phyloP scores from a whole-genome alignment of 2,113 vertebrate genomes.

The Triplophysa siluroides region DNA sequence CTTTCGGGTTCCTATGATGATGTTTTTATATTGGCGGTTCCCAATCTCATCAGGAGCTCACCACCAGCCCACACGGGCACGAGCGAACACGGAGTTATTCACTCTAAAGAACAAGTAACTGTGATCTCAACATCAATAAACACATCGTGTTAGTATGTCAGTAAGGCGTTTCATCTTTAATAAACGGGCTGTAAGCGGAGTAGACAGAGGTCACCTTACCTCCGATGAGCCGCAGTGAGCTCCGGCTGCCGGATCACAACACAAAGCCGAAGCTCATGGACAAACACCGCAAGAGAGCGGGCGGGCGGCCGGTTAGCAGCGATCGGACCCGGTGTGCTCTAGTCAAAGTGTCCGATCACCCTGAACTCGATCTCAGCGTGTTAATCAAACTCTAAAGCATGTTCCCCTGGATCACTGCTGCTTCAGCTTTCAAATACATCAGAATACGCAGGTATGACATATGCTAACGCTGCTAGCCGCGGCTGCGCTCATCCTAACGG shows the following conservation, averaged over 20 bases:
- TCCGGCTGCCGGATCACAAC: not conserved
- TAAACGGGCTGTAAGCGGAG: not conserved
- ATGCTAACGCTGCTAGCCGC: too few species aligned
- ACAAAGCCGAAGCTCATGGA: not conserved
- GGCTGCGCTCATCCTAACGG: not conserved
- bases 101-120: too few species aligned
- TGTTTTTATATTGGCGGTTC: not conserved
- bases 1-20: not conserved
- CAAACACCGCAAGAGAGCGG: not conserved
- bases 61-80: too few species aligned
- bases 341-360: not conserved
- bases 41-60: not conserved
- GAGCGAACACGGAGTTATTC: too few species aligned
- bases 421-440: not conserved
- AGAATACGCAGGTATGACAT: not conserved
- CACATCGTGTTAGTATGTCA: too few species aligned
- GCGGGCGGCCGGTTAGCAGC: not conserved
- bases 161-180: too few species aligned
- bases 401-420: not conserved
- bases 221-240: constrained; percentile 6
- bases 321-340: not conserved
- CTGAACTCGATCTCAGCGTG: not conserved
- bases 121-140: too few species aligned
- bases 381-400: not conserved
- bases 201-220: constrained; percentile 32